Conservation (phyloP, 2,888 invertebrate species). For the Sphecodes monilicornis region DNA sequence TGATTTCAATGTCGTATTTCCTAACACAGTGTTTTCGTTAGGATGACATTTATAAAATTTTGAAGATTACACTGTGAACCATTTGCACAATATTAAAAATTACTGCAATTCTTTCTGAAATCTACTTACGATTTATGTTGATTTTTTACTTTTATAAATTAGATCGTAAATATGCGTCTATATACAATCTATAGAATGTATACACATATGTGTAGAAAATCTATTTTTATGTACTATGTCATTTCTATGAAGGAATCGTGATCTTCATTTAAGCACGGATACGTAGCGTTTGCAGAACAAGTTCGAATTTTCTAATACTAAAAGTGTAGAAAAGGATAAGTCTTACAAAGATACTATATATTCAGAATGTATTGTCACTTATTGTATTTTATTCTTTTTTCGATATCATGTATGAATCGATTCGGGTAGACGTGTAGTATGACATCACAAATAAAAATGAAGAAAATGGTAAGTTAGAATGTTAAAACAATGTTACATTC, state of each 20-base stretch:
- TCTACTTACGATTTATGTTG: slow-evolving; percentile 32
- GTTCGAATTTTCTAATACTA: slow-evolving; percentile 10
- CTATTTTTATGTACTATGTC: not conserved
- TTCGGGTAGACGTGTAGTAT: slow-evolving; percentile 21
- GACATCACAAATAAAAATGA: slow-evolving; percentile 33
- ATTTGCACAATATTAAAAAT: slow-evolving; percentile 81
- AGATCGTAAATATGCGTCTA: slow-evolving; percentile 11
- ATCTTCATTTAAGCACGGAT: no score
- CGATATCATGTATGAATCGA: slow-evolving; percentile 16
- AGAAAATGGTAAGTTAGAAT: slow-evolving; percentile 47
- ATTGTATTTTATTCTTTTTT: slow-evolving; percentile 4
- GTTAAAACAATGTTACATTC: not conserved
- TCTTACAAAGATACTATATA: slow-evolving; percentile 6
- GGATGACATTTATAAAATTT: slow-evolving; percentile 23
- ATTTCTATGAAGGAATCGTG: not conserved
- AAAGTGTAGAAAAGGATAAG: slow-evolving; percentile 19
- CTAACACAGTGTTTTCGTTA: slow-evolving; percentile 15
- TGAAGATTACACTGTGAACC: slow-evolving; percentile 72
- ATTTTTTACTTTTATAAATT: slow-evolving; percentile 30
- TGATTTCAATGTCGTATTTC: slow-evolving; percentile 32
- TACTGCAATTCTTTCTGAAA: not conserved
- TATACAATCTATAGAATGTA: slow-evolving; percentile 2
- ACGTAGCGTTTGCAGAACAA: not conserved
- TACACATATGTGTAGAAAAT: slow-evolving; percentile 6
- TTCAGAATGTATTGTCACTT: slow-evolving; percentile 19